phyloP scores from a whole-genome alignment of 2,888 invertebrate species.

The Caenorhabditis wallacei region DNA sequence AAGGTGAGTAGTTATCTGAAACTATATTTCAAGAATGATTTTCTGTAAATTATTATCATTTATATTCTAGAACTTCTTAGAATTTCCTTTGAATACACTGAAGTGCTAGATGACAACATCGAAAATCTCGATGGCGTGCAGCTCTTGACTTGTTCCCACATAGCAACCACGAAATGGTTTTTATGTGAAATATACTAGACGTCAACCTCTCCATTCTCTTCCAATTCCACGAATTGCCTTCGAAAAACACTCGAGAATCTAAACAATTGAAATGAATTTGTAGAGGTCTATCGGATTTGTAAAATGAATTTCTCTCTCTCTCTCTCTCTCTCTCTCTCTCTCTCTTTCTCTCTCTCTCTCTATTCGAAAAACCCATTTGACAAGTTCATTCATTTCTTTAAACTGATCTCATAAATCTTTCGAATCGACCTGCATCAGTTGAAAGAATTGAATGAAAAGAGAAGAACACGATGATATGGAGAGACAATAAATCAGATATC shows the following conservation, averaged over 20 bases:
- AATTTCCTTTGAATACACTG: not conserved
- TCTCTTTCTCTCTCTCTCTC: not conserved
- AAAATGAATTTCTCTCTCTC: not conserved
- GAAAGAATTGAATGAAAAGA: not conserved
- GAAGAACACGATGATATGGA: constrained; percentile 56
- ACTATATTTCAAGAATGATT: not conserved
- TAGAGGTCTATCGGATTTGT: not conserved
- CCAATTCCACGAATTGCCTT: constrained; percentile 22
- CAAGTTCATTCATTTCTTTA: constrained; percentile 18
- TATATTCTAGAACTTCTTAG: too few relatives aligned
- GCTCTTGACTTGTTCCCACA: not conserved
- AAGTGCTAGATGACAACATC: constrained; percentile 1
- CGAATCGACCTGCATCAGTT: not conserved
- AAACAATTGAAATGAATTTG: constrained; percentile 16
- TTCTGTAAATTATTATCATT: too few relatives aligned
- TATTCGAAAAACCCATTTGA: constrained; percentile 3
- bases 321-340: not conserved
- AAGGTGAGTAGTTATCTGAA: constrained; percentile 13
- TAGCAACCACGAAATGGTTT: constrained; percentile 34
- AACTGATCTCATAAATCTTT: constrained; percentile 52
- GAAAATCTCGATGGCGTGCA: not conserved
- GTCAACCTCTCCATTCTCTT: not conserved
- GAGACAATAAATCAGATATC: constrained; percentile 60
- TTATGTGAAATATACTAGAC: constrained; percentile 20
- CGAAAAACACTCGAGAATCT: not conserved